Base-by-base conservation (phyloP, 1,140 invertebrate genomes). In the Cydia fagiglandana region DNA sequence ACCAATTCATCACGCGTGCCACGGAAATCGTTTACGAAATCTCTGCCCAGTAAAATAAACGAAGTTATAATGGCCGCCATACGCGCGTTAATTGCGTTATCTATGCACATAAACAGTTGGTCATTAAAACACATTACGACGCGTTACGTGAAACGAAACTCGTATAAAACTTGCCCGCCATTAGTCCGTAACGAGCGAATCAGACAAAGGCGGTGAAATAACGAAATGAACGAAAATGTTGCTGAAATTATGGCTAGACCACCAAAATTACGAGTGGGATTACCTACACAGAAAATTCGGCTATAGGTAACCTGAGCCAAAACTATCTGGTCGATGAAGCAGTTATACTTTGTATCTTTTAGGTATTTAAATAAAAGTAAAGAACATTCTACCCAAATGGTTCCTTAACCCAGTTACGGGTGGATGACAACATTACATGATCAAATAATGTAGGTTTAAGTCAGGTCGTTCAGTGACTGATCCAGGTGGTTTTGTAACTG, bases 101-200 rank as follows among this genome's bases (percentile, higher is more conserved):
- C 75, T 76, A 74, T 75, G 78, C 30, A 76, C 74, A 66, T 80
- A 84, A 82, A 80, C 77, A 83, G 56, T 75, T 76, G 77, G 76
- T 76, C 81, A 80, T 81, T 84, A 84, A 81, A 77, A 47, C 70
- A 75, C 78, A 79, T 84, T 81, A 80, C 75, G 73, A 78, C 73
- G 76, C 78, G 75, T 78, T 77, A 74, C 73, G 79, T 76, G 56
- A 77, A 78, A 80, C 79, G 77, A 82, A 79, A 78, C 79, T 77
- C 76, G 74, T 82, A 80, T 41, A 81, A 80, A 75, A 77, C 73
- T 73, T 41, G 76, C 70, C 76, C 30, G 20, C 78, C 80, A 81
- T 81, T 81, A 81, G 74, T 75, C 73, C 68, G 78, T 70, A 70
- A 70, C 66, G 66, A 70, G 66, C 38, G 66, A 38, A 9, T 13